A percentile compares a stretch with the other conserved stretches of the same genome.
Conservation (phyloP, 2,888 invertebrate species). For the Pollenia angustigena region DNA sequence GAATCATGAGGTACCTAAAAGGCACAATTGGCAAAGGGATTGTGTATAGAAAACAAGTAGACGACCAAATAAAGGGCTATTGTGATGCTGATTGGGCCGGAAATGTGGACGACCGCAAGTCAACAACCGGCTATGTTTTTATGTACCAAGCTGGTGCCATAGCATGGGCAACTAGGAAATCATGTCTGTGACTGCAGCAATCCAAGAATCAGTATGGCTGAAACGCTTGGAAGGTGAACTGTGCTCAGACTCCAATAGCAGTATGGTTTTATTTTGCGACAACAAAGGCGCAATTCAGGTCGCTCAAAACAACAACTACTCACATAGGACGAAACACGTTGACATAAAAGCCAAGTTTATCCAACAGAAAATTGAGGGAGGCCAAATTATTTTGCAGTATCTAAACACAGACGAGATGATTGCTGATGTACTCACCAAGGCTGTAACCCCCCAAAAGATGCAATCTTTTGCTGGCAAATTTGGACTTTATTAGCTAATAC, state of each 20-base stretch:
- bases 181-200: too few relatives aligned
- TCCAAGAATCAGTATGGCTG: too few relatives aligned
- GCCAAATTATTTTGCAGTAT: not conserved
- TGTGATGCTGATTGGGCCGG: not conserved
- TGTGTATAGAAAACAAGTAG: constrained; percentile 40
- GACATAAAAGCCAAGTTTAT: too few relatives aligned
- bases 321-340: too few relatives aligned
- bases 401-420: constrained; percentile 17
- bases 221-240: too few relatives aligned
- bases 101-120: not conserved
- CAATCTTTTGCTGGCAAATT: too few relatives aligned
- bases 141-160: not conserved
- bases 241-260: too few relatives aligned
- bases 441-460: not conserved
- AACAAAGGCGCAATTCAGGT: constrained; percentile 6
- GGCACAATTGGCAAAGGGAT: constrained; percentile 46
- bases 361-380: too few relatives aligned
- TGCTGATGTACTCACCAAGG: constrained; percentile 16
- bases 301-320: not conserved
- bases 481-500: too few relatives aligned
- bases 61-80: not conserved
- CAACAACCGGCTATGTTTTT: not conserved
- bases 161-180: not conserved
- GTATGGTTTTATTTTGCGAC: not conserved
- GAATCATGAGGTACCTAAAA: constrained; percentile 56